These are phyloP conservation scores for Pogonus chalceus DNA, from an alignment of 1,140 invertebrate species.

Conservation along the genomic window DNA sequence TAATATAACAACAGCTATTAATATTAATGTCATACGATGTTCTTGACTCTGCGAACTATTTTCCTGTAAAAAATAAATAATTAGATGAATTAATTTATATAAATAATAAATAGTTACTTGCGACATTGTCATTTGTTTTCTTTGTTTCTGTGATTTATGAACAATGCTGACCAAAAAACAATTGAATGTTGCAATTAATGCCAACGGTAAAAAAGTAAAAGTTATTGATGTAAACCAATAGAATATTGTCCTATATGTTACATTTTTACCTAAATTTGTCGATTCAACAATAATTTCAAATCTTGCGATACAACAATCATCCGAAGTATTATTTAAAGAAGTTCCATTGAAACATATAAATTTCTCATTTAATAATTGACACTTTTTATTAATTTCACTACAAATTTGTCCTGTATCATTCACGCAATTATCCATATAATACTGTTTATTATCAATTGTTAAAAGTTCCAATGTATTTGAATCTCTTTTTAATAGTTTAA, in stretches of 20 bases:
- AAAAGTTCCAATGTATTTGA: too few relatives aligned
- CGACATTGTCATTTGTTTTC: constrained; percentile 45
- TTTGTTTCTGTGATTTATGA: constrained; percentile 42
- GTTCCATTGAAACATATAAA: neutral
- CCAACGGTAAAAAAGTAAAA: constrained; percentile 56
- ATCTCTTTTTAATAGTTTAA: too few relatives aligned
- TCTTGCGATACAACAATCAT: constrained; percentile 21
- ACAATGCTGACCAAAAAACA: constrained; percentile 58
- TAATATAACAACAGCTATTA: constrained; percentile 64
- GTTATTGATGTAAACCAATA: constrained; percentile 55
- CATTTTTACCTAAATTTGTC: constrained; percentile 38
- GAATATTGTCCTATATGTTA: constrained; percentile 50
- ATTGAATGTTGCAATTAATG: constrained; percentile 61
- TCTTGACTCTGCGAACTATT: constrained; percentile 40
- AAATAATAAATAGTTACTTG: constrained; percentile 28
- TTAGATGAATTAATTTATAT: constrained; percentile 4
- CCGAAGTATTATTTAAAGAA: neutral
- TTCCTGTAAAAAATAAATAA: constrained; percentile 18
- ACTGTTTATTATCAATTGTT: too few relatives aligned
- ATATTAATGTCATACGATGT: constrained; percentile 63
- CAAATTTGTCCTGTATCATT: neutral
- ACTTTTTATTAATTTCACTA: neutral
- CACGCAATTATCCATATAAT: too few relatives aligned
- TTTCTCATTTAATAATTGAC: neutral
- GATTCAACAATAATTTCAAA: constrained; percentile 22